Conservation (phyloP, 2,113 vertebrate genomes). For the Anser brachyrhynchus region DNA sequence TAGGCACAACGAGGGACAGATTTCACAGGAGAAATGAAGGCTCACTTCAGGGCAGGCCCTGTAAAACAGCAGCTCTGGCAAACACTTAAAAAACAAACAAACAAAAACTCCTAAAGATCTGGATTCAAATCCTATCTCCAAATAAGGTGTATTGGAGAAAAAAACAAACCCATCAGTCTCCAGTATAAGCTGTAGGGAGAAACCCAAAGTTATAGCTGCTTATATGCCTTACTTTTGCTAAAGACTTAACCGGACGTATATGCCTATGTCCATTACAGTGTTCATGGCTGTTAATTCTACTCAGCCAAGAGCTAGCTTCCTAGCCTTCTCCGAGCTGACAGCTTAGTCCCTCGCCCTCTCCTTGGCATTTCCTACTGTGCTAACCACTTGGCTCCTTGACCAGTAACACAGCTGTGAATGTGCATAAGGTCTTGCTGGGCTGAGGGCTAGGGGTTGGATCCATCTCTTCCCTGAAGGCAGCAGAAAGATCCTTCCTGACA, state of each 20-base stretch:
- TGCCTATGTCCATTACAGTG: not conserved
- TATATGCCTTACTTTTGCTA: not conserved
- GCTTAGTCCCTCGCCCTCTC: not conserved
- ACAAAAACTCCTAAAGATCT: not conserved
- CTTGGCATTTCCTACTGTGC: not conserved
- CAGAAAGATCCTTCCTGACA: not conserved
- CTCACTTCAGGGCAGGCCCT: not conserved
- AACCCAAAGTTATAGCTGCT: not conserved
- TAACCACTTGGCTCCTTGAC: not conserved
- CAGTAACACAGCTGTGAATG: not conserved
- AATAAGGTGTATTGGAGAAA: not conserved
- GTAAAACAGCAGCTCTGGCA: not conserved
- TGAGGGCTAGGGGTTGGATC: not conserved
- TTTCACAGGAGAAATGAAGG: not conserved
- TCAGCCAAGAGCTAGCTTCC: not conserved
- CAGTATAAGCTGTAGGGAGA: not conserved
- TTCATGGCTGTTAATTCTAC: not conserved
- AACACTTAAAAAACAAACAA: not conserved
- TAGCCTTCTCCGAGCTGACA: rapidly evolving
- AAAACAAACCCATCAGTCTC: not conserved
- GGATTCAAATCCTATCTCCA: not conserved
- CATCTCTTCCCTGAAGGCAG: not conserved
- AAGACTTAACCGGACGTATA: not conserved
- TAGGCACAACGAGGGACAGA: not conserved
- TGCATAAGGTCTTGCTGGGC: not conserved